These are phyloP conservation scores for Diabrotica balteata DNA, from an alignment of 2,888 invertebrate species.

Conservation along the genomic window DNA sequence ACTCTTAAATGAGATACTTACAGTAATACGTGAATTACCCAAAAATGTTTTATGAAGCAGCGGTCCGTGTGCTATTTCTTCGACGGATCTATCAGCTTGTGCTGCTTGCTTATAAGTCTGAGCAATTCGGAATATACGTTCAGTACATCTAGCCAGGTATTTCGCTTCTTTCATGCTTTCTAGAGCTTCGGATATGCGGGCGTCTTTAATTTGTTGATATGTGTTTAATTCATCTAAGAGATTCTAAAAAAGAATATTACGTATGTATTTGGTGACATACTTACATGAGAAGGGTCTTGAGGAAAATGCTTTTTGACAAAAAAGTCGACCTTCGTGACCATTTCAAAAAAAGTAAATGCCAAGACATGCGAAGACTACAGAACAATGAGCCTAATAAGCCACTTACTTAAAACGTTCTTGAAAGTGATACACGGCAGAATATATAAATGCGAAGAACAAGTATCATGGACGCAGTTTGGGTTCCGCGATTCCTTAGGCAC, in stretches of 20 bases:
- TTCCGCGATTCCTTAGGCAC: too few species aligned
- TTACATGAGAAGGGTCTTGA: too few species aligned
- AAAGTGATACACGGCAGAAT: too few species aligned
- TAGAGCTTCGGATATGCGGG: slow-evolving; percentile 54
- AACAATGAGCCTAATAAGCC: too few species aligned
- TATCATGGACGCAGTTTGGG: too few species aligned
- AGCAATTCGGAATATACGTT: slow-evolving; percentile 53
- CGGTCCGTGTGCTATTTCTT: slow-evolving; percentile 5
- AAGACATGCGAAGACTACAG: too few species aligned
- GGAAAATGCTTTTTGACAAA: too few species aligned
- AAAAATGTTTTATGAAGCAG: slow-evolving; percentile 37
- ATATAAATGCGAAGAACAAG: too few species aligned
- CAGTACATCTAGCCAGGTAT: slow-evolving; percentile 57
- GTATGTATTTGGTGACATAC: too few species aligned
- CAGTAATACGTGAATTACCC: slow-evolving; percentile 31
- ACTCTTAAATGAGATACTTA: slow-evolving; percentile 22
- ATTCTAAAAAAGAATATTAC: slow-evolving; percentile 43
- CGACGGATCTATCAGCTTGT: slow-evolving; percentile 36
- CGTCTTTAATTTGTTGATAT: slow-evolving; percentile 53
- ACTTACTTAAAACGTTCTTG: too few species aligned
- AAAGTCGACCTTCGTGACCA: too few species aligned
- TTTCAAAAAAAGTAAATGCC: too few species aligned
- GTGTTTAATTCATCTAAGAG: slow-evolving; percentile 52
- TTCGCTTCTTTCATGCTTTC: slow-evolving; percentile 57
- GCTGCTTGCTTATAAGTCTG: slow-evolving; percentile 44